These are phyloP conservation scores for Folsomia manolachei DNA, from an alignment of 2,888 invertebrate species.

Conservation along the genomic window DNA sequence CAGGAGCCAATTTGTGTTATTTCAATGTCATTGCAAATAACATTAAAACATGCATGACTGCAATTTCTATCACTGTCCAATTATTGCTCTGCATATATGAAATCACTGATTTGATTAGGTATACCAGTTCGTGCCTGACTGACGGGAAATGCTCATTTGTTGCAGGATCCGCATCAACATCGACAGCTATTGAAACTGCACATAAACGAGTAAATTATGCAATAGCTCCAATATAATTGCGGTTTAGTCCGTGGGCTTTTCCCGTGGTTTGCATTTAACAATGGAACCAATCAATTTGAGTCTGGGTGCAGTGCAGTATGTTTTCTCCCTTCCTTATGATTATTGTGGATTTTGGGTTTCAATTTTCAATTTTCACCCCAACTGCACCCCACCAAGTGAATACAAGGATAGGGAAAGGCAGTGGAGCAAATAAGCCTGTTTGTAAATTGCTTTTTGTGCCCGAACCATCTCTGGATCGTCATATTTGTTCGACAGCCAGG, in stretches of 20 bases:
- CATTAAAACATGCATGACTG: too few species aligned
- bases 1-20: too few species aligned
- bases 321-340: not conserved
- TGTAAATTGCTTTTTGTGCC: not conserved
- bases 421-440: not conserved
- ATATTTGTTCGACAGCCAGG: not conserved
- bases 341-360: not conserved
- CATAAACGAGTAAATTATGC: conserved; percentile 4
- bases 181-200: not conserved
- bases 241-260: not conserved
- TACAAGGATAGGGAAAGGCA: not conserved
- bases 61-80: too few species aligned
- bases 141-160: not conserved
- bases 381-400: not conserved
- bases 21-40: too few species aligned
- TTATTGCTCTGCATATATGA: too few species aligned
- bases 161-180: not conserved
- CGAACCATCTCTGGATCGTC: not conserved
- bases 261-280: not conserved
- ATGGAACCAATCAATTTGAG: not conserved
- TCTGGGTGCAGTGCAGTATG: not conserved
- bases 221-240: not conserved
- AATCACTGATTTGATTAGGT: too few species aligned
- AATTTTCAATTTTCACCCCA: not conserved
- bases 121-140: too few species aligned